These are phyloP conservation scores for Drosophila ustulata DNA, from an alignment of 2,888 invertebrate species.

Conservation along the genomic window DNA sequence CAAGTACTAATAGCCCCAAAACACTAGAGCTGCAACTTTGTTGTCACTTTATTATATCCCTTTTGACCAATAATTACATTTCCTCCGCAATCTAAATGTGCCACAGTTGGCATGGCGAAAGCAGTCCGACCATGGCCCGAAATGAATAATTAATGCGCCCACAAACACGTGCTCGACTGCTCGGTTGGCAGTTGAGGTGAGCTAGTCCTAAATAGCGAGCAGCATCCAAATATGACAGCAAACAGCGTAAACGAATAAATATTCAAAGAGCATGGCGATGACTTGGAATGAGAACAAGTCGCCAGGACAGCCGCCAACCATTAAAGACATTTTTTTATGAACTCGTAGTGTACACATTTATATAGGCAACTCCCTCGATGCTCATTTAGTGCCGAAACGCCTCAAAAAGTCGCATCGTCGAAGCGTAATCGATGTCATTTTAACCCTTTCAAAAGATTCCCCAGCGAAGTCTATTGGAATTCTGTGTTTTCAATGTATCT, in stretches of 20 bases:
- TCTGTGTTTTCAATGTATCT: conserved; percentile 58
- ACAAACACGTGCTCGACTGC: conserved; percentile 39
- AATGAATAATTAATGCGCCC: conserved; percentile 71
- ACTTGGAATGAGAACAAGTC: conserved; percentile 1
- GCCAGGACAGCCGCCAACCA: background rate
- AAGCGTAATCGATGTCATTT: conserved; percentile 27
- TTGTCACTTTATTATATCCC: conserved; percentile 50
- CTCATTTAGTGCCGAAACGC: conserved; percentile 53
- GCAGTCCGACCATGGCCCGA: conserved; percentile 28
- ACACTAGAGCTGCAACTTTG: conserved; percentile 39
- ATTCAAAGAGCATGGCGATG: conserved; percentile 61
- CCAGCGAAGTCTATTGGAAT: conserved; percentile 39
- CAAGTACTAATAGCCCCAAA: conserved; percentile 57
- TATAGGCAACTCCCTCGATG: conserved; percentile 62
- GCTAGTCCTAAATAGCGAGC: conserved; percentile 6
- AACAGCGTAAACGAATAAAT: conserved; percentile 63
- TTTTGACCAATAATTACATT: conserved; percentile 60
- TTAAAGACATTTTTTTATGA: conserved; percentile 9
- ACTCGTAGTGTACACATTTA: conserved; percentile 7
- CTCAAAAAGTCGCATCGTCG: conserved; percentile 32
- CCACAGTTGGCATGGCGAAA: conserved; percentile 61
- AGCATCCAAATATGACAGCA: conserved; percentile 27
- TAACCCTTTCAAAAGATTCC: background rate
- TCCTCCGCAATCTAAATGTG: conserved; percentile 56
- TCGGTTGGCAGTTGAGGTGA: conserved; percentile 37